Evolutionary conservation across 2,888 invertebrate species (phyloP).

Genomic region (Spodoptera exigua): DNA sequence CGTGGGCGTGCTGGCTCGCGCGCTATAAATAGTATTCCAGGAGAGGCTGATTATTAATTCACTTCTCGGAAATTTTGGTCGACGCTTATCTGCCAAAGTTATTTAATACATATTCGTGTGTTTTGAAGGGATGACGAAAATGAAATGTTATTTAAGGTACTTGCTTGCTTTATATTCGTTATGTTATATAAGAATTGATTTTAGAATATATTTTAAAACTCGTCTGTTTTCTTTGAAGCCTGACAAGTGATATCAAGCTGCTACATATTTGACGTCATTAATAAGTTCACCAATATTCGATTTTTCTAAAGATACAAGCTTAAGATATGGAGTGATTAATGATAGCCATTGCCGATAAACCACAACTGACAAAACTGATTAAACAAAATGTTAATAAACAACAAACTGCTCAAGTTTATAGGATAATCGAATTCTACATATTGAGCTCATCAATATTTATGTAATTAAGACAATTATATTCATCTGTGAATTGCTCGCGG

Average conservation of each 20-base stretch:
- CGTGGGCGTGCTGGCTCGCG: conserved; percentile 28
- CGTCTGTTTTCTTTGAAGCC: not conserved
- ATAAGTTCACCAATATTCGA: conserved; percentile 7
- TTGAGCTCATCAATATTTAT: conserved; percentile 10
- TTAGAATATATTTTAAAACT: conserved; percentile 15
- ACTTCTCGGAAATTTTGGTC: conserved; percentile 53
- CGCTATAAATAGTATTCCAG: conserved; percentile 63
- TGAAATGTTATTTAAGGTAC: conserved; percentile 36
- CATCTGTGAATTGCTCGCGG: conserved; percentile 14
- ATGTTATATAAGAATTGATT: conserved; percentile 1
- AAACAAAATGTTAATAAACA: conserved; percentile 12
- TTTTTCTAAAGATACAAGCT: conserved; percentile 24
- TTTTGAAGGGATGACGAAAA: conserved; percentile 30
- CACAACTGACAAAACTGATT: conserved; percentile 2
- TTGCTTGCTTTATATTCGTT: conserved; percentile 18
- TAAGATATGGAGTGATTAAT: conserved; percentile 35
- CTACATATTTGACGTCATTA: conserved; percentile 8
- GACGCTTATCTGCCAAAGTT: conserved; percentile 38
- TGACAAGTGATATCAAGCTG: conserved; percentile 1
- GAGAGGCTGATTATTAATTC: conserved; percentile 62
- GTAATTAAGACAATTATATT: conserved; percentile 13
- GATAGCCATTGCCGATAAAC: conserved; percentile 14
- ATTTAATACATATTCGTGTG: conserved; percentile 21
- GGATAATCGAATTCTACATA: conserved; percentile 1
- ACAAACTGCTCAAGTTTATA: conserved; percentile 30